phyloP scores from a whole-genome alignment of 2,113 vertebrate species.

The Neotoma lepida region DNA sequence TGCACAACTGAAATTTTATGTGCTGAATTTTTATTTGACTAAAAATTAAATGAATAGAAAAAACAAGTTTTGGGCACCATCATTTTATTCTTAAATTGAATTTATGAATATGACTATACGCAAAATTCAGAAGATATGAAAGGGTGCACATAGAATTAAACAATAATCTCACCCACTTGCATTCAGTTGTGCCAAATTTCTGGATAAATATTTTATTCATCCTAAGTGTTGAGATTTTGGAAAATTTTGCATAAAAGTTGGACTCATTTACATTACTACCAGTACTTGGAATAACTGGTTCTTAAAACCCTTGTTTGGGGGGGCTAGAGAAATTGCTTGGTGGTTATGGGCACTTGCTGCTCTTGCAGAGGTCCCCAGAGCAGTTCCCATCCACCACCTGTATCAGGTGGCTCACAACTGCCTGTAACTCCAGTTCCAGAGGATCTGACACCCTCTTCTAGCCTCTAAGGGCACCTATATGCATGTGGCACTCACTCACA shows the following conservation, averaged over 20 bases:
- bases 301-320: background rate
- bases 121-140: conserved; percentile 11
- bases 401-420: background rate
- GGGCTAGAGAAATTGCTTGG: background rate
- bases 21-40: conserved; percentile 16
- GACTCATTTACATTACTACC: background rate
- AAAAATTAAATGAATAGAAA: conserved; percentile 31
- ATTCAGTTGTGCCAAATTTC: background rate
- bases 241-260: background rate
- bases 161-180: background rate
- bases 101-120: background rate
- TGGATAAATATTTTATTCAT: background rate
- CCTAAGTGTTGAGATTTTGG: background rate
- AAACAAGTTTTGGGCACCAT: background rate
- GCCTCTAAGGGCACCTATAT: background rate
- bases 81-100: conserved; percentile 11
- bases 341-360: background rate
- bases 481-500: background rate
- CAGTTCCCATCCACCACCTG: too few species aligned
- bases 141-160: background rate
- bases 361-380: background rate
- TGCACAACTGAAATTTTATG: background rate
- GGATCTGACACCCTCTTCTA: too few species aligned
- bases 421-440: background rate
- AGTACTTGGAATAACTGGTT: background rate